Conservation (phyloP, 2,797 vertebrate genomes). For the Myotis daubentonii region DNA sequence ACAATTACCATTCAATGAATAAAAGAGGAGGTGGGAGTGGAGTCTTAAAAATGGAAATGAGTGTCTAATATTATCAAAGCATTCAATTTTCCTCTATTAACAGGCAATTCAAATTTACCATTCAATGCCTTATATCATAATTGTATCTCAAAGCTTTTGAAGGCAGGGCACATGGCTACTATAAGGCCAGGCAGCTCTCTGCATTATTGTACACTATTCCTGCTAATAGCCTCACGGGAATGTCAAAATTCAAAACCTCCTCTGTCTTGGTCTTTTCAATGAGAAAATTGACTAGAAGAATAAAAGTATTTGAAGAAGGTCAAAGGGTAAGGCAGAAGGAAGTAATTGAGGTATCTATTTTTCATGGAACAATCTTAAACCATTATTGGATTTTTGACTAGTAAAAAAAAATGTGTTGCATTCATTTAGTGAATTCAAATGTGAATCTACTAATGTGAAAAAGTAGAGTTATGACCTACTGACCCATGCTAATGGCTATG, state of each 20-base stretch:
- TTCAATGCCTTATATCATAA: slow-evolving; percentile 34
- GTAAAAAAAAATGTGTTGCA: slow-evolving; percentile 54
- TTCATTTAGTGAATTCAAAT: slow-evolving; percentile 65
- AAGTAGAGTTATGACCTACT: slow-evolving; percentile 57
- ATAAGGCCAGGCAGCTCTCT: not conserved
- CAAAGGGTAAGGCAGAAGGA: slow-evolving; percentile 46
- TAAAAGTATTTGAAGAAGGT: slow-evolving; percentile 50
- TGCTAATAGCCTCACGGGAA: not conserved
- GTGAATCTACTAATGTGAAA: slow-evolving; percentile 44
- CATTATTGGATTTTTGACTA: slow-evolving; percentile 59
- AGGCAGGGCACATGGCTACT: not conserved
- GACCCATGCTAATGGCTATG: slow-evolving; percentile 45
- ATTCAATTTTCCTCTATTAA: slow-evolving; percentile 14
- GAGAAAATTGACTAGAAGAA: slow-evolving; percentile 40
- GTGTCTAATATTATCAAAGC: not conserved
- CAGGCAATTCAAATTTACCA: not conserved
- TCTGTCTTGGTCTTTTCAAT: slow-evolving; percentile 2
- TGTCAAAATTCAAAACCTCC: not conserved
- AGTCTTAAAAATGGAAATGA: not conserved
- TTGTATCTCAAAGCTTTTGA: slow-evolving; percentile 23
- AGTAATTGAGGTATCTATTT: slow-evolving; percentile 57
- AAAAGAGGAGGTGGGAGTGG: not conserved
- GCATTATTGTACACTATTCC: not conserved
- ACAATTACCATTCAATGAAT: not conserved
- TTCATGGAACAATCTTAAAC: slow-evolving; percentile 59